phyloP scores from a whole-genome alignment of 2,113 vertebrate genomes.

The Muntiacus muntjak region DNA sequence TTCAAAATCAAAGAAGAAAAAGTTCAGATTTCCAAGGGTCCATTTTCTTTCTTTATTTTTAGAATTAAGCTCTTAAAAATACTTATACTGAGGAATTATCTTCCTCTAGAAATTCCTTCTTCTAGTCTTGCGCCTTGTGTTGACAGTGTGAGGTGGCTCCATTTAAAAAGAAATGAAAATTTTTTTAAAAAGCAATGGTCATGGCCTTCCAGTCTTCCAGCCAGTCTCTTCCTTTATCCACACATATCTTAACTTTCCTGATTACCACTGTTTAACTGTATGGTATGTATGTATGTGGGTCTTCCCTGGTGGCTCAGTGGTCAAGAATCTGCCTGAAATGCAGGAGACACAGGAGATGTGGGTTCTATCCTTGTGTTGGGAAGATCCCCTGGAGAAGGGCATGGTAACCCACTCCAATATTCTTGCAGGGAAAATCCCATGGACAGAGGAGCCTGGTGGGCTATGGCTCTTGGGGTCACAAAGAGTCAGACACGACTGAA shows the following conservation, averaged over 20 bases:
- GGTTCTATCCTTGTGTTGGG: background rate
- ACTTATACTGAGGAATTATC: background rate
- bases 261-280: background rate
- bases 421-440: background rate
- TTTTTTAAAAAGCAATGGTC: background rate
- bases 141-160: background rate
- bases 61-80: background rate
- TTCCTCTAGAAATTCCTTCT: background rate
- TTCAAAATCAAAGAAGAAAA: slow-evolving; percentile 22
- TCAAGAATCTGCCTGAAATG: background rate
- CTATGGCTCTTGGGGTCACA: background rate
- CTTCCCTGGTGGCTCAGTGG: background rate
- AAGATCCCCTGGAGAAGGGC: background rate
- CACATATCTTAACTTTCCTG: background rate
- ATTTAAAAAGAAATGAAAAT: background rate
- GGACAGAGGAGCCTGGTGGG: background rate
- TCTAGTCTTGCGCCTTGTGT: background rate
- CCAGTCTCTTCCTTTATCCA: background rate
- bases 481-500: background rate
- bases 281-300: background rate
- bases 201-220: background rate
- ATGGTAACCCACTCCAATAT: background rate
- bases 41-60: background rate
- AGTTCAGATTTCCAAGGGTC: background rate
- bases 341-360: background rate